These are phyloP conservation scores for Sinocyclocheilus anophthalmus DNA, from an alignment of 2,113 vertebrate species.

Conservation along the genomic window DNA sequence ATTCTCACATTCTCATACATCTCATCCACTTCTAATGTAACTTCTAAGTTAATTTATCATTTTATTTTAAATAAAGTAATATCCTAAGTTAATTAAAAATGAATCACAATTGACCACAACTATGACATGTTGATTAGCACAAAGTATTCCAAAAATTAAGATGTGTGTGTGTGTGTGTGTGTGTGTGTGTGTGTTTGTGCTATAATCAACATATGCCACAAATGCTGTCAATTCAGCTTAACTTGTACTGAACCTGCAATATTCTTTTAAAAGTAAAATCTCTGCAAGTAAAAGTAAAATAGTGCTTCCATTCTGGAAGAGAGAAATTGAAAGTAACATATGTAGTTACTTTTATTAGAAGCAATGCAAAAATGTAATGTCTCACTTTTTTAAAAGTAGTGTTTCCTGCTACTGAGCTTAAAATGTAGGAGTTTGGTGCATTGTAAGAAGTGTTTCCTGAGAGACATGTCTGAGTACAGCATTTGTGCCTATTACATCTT, in stretches of 20 bases:
- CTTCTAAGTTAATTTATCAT: no score
- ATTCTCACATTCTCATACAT: no score
- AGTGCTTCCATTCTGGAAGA: neutral
- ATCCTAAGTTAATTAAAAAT: no score
- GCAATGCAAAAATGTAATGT: neutral
- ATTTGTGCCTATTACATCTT: neutral
- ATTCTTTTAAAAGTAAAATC: neutral
- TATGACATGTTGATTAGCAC: no score
- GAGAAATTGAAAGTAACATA: no score
- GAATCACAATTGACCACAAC: no score
- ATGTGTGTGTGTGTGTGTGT: no score
- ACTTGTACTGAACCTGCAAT: neutral
- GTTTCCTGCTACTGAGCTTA: neutral
- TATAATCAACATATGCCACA: no score
- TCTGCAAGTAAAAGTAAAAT: neutral
- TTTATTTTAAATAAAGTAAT: no score
- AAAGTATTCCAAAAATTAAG: no score
- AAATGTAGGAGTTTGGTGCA: neutral
- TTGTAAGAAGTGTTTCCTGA: neutral
- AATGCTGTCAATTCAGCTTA: neutral
- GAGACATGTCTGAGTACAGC: neutral
- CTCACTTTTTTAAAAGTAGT: neutral
- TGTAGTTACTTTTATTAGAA: neutral
- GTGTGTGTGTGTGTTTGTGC: no score
- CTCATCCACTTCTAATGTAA: no score